These are phyloP conservation scores for Orthonyx spaldingii DNA, from an alignment of 2,113 vertebrate genomes.

Conservation along the genomic window DNA sequence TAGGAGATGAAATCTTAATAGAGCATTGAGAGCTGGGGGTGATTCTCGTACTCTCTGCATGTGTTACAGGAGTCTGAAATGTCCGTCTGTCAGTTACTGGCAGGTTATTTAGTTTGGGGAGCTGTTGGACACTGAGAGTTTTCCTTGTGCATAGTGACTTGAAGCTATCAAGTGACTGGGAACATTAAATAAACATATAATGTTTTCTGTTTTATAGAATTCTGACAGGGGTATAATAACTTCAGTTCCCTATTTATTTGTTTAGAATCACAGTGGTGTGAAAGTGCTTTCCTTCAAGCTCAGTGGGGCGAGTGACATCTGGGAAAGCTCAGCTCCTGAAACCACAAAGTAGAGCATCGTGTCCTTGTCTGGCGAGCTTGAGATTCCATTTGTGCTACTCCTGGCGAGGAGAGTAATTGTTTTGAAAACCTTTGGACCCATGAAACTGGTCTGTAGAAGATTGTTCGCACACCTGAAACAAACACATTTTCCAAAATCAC, in stretches of 20 bases:
- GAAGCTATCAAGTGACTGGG: not conserved
- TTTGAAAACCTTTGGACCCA: conserved; percentile 48
- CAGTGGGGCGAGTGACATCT: conserved; percentile 7
- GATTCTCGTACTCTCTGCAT: not conserved
- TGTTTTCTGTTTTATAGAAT: conserved; percentile 30
- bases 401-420: conserved; percentile 22
- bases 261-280: conserved; percentile 14
- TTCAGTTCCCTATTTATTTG: conserved; percentile 13
- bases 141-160: not conserved
- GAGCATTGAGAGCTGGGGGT: not conserved
- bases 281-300: conserved; percentile 49
- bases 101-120: not conserved
- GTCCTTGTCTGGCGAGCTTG: conserved; percentile 9
- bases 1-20: not conserved
- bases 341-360: not conserved
- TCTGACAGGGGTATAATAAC: conserved; percentile 41
- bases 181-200: conserved; percentile 37
- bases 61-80: not conserved
- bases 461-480: not conserved
- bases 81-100: not conserved
- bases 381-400: conserved; percentile 24
- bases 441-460: conserved; percentile 27
- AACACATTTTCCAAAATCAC: conserved; percentile 14
- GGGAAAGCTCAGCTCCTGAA: conserved; percentile 10
- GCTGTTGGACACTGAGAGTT: not conserved